Base-by-base conservation (phyloP, 1,140 invertebrate genomes). In the Pseudomyrmex gracilis region DNA sequence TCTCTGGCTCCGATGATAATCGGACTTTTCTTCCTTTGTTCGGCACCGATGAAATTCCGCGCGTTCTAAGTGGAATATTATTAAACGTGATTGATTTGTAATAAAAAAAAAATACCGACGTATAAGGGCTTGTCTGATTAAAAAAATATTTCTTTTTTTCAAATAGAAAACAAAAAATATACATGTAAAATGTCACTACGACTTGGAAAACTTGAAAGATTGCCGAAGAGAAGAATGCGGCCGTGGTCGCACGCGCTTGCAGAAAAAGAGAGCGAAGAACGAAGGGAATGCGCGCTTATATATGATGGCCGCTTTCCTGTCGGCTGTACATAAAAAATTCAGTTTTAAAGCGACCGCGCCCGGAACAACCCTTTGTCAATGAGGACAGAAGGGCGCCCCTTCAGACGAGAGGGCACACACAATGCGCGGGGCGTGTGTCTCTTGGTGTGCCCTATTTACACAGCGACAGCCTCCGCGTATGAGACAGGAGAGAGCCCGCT, bases 281-380 rank as follows among this genome's bases (percentile, higher is more conserved):
- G n/a, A n/a, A 87, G 71, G 22, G 77, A 83, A 58, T 68, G 64
- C 49, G 82, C 76, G 58, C n/a, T n/a, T n/a, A n/a, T 47, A 17
- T 87, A 90, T 90, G 89, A 90, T 90, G 89, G 89, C 89, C 89
- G 89, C 87, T 90, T 90, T 90, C 89, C 89, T 90, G 89, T 90
- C 87, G 89, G 86, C 53, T 85, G 89, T 83, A 7, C 34, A 90
- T 90, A 90, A 90, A 90, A 90, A 90, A 90, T 88, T 90, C 84
- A 88, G 85, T 88, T 90, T 87, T 89, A 64, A 87, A 90, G 76
- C 89, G 87, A 78, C 85, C 86, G 77, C 71, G 74, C 64, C 80
- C 73, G 83, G 83, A 85, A 89, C 89, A 90, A 92, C 90, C 87
- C 90, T 91, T 91, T 88, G 89, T 86, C 53, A 58, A 87, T 49